Conservation (phyloP, 2,797 vertebrate genomes). For the Neoniphon sammara region DNA sequence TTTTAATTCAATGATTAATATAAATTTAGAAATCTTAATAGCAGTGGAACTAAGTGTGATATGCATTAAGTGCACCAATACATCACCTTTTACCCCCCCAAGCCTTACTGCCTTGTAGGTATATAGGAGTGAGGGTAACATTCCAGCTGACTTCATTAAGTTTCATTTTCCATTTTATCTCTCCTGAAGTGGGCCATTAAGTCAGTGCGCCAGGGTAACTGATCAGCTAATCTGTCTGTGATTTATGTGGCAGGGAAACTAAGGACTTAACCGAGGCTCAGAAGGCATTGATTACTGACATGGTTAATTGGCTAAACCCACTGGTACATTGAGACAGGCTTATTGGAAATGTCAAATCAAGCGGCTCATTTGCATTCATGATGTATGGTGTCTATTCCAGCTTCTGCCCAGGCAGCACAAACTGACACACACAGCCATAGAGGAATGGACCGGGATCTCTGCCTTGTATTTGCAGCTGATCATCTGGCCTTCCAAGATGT, state of each 20-base stretch:
- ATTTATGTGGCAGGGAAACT: slow-evolving; percentile 84
- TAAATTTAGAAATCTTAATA: slow-evolving; percentile 37
- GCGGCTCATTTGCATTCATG: slow-evolving; percentile 85
- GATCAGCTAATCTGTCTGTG: slow-evolving; percentile 85
- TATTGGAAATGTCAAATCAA: slow-evolving; percentile 88
- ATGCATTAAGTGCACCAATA: slow-evolving; percentile 42
- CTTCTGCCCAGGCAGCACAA: slow-evolving; percentile 79
- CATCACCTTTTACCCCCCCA: slow-evolving; percentile 33
- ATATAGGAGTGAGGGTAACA: slow-evolving; percentile 58
- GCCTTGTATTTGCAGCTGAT: slow-evolving; percentile 69
- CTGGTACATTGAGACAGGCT: slow-evolving; percentile 82
- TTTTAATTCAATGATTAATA: slow-evolving; percentile 33
- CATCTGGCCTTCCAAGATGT: slow-evolving; percentile 72
- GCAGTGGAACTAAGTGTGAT: slow-evolving; percentile 54
- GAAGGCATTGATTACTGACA: slow-evolving; percentile 86
- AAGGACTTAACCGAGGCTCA: slow-evolving; percentile 79
- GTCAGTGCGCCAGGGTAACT: slow-evolving; percentile 77
- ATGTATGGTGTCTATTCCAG: slow-evolving; percentile 81
- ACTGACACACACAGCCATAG: slow-evolving; percentile 64
- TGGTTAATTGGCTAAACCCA: slow-evolving; percentile 86
- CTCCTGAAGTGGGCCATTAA: slow-evolving; percentile 84
- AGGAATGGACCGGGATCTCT: slow-evolving; percentile 66
- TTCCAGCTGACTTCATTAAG: slow-evolving; percentile 82
- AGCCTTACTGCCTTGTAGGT: slow-evolving; percentile 48
- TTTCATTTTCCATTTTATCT: slow-evolving; percentile 83